These are phyloP conservation scores for Polia nebulosa DNA, from an alignment of 2,888 invertebrate genomes.

Conservation along the genomic window DNA sequence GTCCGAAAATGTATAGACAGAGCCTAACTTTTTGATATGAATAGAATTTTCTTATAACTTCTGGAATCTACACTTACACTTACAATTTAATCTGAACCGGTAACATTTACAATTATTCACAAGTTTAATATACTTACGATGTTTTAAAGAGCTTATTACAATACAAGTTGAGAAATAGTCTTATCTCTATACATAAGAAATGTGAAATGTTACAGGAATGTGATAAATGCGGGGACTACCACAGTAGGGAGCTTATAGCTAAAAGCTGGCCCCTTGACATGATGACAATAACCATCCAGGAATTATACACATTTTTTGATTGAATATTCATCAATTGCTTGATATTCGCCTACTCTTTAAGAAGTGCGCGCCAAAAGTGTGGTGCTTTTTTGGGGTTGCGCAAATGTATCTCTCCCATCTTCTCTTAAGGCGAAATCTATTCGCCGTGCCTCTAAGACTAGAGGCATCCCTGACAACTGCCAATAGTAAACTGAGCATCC, in stretches of 20 bases:
- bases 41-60: not conserved
- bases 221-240: conserved; percentile 17
- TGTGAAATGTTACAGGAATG: conserved; percentile 43
- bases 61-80: not conserved
- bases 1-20: not conserved
- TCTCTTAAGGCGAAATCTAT: no score
- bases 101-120: conserved; percentile 1
- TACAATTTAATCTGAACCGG: conserved; percentile 6
- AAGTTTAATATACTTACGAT: not conserved
- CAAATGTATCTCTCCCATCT: no score
- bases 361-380: no score
- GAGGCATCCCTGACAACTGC: no score
- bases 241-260: conserved; percentile 3
- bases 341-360: no score
- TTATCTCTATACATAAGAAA: conserved; percentile 13
- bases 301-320: not conserved
- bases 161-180: conserved; percentile 15
- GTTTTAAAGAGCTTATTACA: not conserved
- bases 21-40: not conserved
- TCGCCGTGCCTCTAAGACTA: no score
- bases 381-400: no score
- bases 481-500: no score
- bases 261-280: conserved; percentile 4
- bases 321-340: no score
- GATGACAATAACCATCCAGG: not conserved